phyloP scores from a whole-genome alignment of 2,797 vertebrate species.

The Crenuchus spilurus region DNA sequence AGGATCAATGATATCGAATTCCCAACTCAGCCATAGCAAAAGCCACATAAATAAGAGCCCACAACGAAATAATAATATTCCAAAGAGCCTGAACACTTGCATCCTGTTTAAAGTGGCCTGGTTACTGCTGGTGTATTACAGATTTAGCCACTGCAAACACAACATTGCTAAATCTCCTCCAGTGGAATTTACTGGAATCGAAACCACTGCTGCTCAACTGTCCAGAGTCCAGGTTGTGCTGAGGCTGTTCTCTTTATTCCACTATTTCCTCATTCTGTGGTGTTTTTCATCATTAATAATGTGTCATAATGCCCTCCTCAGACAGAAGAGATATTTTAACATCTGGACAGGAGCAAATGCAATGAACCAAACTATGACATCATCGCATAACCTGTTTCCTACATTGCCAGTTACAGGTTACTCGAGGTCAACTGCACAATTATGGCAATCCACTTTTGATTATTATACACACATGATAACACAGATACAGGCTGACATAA shows the following conservation, averaged over 20 bases:
- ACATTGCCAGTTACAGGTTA: constrained; percentile 38
- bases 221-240: background rate
- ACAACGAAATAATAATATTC: background rate
- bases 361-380: constrained; percentile 19
- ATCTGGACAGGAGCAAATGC: background rate
- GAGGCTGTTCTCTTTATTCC: constrained; percentile 3
- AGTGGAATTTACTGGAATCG: background rate
- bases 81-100: background rate
- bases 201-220: background rate
- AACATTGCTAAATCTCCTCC: background rate
- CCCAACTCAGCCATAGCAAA: background rate
- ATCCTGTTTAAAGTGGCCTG: background rate
- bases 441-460: too few relatives aligned
- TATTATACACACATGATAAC: too few relatives aligned
- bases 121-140: background rate
- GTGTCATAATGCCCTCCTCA: constrained; percentile 8
- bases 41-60: background rate
- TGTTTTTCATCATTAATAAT: constrained; percentile 4
- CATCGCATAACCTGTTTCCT: constrained; percentile 51
- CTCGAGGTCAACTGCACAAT: constrained; percentile 12
- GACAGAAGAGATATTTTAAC: constrained; percentile 5
- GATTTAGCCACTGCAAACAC: background rate
- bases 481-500: background rate
- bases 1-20: background rate
- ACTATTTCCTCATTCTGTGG: constrained; percentile 28